phyloP scores from a whole-genome alignment of 2,888 invertebrate species.

The Dolomedes plantarius region DNA sequence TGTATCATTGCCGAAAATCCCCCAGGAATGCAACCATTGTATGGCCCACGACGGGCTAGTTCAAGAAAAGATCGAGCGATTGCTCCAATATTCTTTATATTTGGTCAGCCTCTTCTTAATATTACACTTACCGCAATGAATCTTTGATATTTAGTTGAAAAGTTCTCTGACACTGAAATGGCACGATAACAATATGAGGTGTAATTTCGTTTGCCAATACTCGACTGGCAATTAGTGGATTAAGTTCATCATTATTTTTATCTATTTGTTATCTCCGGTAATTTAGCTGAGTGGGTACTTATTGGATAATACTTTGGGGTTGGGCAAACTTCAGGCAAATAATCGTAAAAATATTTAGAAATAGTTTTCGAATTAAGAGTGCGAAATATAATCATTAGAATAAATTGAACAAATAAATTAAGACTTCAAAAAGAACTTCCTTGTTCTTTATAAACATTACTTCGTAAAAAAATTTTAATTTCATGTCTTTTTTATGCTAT shows the following conservation, averaged over 20 bases:
- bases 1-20: slow-evolving; percentile 53
- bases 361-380: neutral
- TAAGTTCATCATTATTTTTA: slow-evolving; percentile 1
- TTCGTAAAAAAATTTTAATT: too few species aligned
- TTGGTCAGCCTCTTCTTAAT: slow-evolving; percentile 7
- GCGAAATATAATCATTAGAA: too few species aligned
- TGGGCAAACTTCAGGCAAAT: neutral
- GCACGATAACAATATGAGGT: neutral
- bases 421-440: too few species aligned
- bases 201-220: neutral
- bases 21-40: slow-evolving; percentile 34
- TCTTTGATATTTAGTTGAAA: slow-evolving; percentile 4
- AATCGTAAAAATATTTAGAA: neutral
- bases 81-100: slow-evolving; percentile 44
- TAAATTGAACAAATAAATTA: too few species aligned
- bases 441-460: too few species aligned
- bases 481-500: too few species aligned
- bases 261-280: neutral
- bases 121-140: neutral
- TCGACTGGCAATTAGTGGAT: neutral
- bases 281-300: slow-evolving; percentile 14
- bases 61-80: slow-evolving; percentile 34
- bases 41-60: slow-evolving; percentile 41
- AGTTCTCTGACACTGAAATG: neutral
- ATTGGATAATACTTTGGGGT: neutral